Base-by-base conservation (phyloP, 64 coral and sea anemone species). In the Montipora capricornis region DNA sequence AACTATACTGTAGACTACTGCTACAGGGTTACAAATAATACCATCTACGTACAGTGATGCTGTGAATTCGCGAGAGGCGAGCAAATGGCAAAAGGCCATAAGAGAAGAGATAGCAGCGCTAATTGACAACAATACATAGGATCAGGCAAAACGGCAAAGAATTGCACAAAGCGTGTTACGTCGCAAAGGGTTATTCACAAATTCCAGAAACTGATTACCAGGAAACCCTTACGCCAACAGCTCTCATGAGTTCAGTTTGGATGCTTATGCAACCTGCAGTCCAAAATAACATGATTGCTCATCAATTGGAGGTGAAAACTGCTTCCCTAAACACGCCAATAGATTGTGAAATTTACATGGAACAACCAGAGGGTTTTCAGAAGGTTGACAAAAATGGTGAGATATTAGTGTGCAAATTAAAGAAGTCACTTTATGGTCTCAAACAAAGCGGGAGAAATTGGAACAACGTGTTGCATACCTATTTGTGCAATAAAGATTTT, bases 51-150 rank as follows among this genome's bases (percentile, higher is more conserved):
- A 89, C 26, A 12, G 9, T 45, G 87, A 94, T 5, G 87, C 93
- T 17, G 44, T 90, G 20, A 67, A 57, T 8, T 89, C 77, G 3
- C 78, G 5, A 6, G 78, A 94, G 51, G 86, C 80, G 20, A 50
- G 11, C 20, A 83, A 84, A 45, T 89, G 93, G 87, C 60, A 77
- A 60, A 73, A 89, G 51, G 93, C 93, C 73, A 94, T 94, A 79
- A 16, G 75, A 14, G 87, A 94, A 1, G 93, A 94, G 26, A 84
- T 89, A 47, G 22, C 12, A 19, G 60, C 86, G 5, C 59, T 90
- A 6, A 20, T 14, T 24, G 78, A 88, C 47, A 89, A 89, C 82
- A 49, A 94, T 20, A 89, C 78, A 7, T 94, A 49, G 8, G 68
- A 80, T 3, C 29, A 52, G 73, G n/a, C 47, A 73, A 13, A 58